Percentiles rank a stretch among this genome's conserved stretches.
phyloP scores from a whole-genome alignment of 2,888 invertebrate genomes.

The Pheosia tremula region DNA sequence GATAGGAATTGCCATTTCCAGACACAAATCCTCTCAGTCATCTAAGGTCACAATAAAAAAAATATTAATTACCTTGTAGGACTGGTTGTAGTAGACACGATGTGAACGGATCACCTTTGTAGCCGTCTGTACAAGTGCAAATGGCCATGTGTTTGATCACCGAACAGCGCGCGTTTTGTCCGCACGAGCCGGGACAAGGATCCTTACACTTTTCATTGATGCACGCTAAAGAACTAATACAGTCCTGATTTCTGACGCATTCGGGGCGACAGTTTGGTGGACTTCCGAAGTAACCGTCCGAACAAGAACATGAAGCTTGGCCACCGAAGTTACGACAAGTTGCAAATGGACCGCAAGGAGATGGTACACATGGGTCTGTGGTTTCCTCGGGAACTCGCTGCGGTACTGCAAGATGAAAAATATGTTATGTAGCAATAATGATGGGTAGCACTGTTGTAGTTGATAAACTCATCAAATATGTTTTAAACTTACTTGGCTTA shows the following conservation, averaged over 20 bases:
- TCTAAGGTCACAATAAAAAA: neutral
- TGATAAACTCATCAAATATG: neutral
- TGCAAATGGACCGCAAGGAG: conserved; percentile 87
- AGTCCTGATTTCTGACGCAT: conserved; percentile 87
- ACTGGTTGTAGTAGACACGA: conserved; percentile 62
- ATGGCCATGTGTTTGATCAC: conserved; percentile 86
- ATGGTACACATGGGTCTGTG: conserved; percentile 86
- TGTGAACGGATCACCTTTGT: conserved; percentile 86
- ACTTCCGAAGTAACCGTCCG: conserved; percentile 85
- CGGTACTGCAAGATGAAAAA: conserved; percentile 50
- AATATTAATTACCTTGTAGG: conserved; percentile 56
- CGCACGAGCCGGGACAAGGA: conserved; percentile 89
- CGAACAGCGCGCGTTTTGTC: conserved; percentile 81
- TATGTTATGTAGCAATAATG: neutral
- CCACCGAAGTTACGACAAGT: conserved; percentile 83
- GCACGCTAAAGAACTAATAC: conserved; percentile 86
- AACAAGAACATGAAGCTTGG: conserved; percentile 86
- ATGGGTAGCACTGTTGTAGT: neutral
- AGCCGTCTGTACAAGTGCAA: conserved; percentile 85
- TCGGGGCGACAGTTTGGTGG: conserved; percentile 89
- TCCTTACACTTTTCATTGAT: conserved; percentile 87
- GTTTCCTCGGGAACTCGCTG: conserved; percentile 66
- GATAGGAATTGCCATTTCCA: too few relatives aligned
- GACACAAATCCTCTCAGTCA: too few relatives aligned
- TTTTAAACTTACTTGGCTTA: conserved; percentile 68